Base-by-base conservation (phyloP, 2,888 invertebrate species). In the Timema cristinae region DNA sequence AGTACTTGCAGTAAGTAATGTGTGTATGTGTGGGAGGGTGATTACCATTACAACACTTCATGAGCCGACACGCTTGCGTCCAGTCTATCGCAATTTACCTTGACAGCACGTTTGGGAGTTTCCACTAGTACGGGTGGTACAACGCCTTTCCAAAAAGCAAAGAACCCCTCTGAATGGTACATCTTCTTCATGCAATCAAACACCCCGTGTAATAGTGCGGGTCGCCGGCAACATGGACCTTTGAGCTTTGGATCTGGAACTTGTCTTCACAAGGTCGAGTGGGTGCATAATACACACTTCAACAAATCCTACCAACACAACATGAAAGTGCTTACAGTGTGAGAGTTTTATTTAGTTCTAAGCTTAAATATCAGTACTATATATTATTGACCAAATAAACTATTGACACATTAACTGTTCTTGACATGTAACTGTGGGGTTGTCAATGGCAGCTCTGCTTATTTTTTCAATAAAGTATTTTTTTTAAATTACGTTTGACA, bases 251-350 rank as follows among this genome's bases (percentile, higher is more conserved):
- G 68, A 94, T 83, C 83, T 94, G 94, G 77, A 94, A 87, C 77
- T 87, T 2, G 97, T 97, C 84, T 97, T 97, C 5, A 97, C 90
- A 73, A 97, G 86, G 83, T 97, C 97, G 80, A 97, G 84, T 0
- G 97, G 97, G 83, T 97, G 97, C 97, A 97, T 97, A 69, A 97
- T 90, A 81, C 94, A 95, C 74, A 97, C 95, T 87, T 97, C 97
- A 68, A 96, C 89, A 82, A 97, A 95, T 56, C 91, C 91, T 86
- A 76, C 49, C 77, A 74, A 71, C 15, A 54, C 15, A 0, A n/a
- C 54, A 54, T 15, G 5, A 7, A 54, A 15, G 13, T 54, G 15
- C 54, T 54, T 54, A n/a, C 56, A 54, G 4, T 15, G 56, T 2
- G n/a, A 54, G 56, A 47, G 52, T 52, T 54, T 15, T n/a, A 54